These are phyloP conservation scores for Alviniconcha marisindica DNA, from an alignment of 1,140 invertebrate species.

Conservation along the genomic window DNA sequence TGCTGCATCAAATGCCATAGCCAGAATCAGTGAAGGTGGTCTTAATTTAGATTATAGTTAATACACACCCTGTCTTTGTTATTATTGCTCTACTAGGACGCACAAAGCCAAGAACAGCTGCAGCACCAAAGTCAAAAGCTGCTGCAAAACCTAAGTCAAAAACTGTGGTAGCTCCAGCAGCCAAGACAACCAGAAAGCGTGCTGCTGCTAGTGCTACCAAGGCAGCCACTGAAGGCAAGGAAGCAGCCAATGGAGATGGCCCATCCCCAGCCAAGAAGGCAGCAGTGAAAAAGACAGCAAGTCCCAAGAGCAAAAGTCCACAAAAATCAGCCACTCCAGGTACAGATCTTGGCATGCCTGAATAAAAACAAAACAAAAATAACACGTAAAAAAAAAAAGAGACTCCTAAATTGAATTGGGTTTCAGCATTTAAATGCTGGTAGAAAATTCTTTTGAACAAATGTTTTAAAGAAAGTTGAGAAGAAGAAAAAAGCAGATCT, in stretches of 20 bases:
- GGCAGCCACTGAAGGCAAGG: background rate
- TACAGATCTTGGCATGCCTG: too few relatives aligned
- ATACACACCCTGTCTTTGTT: too few relatives aligned
- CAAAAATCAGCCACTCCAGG: slow-evolving; percentile 31
- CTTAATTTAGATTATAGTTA: too few relatives aligned
- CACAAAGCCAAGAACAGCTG: slow-evolving; percentile 9
- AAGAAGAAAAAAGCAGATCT: too few relatives aligned
- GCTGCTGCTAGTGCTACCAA: background rate
- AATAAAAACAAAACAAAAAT: too few relatives aligned
- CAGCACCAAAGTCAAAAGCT: background rate
- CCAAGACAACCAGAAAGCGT: background rate
- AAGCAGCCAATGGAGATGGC: background rate
- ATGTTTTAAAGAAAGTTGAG: too few relatives aligned
- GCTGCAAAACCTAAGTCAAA: slow-evolving; percentile 1
- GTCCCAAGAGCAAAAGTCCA: slow-evolving; percentile 17
- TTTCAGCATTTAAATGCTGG: too few relatives aligned
- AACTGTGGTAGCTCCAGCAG: background rate
- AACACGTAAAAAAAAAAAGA: too few relatives aligned
- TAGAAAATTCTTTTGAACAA: too few relatives aligned
- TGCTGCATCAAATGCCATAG: too few relatives aligned
- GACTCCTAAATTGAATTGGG: too few relatives aligned
- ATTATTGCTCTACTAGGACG: background rate
- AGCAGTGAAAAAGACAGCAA: slow-evolving; percentile 30
- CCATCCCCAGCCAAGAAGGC: slow-evolving; percentile 28
- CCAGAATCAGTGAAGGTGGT: too few relatives aligned